Evolutionary conservation across 1,140 invertebrate genomes (phyloP).

Genomic region (Holotrichia oblita): DNA sequence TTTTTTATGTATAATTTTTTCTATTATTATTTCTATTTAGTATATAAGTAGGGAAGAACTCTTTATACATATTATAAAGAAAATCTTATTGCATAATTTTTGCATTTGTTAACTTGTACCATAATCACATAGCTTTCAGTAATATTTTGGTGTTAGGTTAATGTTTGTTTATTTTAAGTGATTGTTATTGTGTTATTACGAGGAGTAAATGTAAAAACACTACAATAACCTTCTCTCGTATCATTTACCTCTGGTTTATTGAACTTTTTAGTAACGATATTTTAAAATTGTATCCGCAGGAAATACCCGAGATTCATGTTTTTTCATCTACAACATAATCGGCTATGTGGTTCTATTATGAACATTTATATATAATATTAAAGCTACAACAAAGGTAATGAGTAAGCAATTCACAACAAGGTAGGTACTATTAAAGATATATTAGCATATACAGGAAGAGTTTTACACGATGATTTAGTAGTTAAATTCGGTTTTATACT

Average conservation of each 20-base stretch:
- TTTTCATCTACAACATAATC: not conserved
- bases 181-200: slow-evolving; percentile 36
- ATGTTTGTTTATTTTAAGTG: slow-evolving; percentile 37
- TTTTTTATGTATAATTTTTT: slow-evolving; percentile 31
- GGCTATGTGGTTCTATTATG: too few species aligned
- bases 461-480: too few species aligned
- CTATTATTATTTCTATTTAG: slow-evolving; percentile 3
- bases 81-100: slow-evolving; percentile 35
- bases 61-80: slow-evolving; percentile 28
- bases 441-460: too few species aligned
- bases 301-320: slow-evolving; percentile 20
- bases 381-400: too few species aligned
- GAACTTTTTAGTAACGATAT: not conserved
- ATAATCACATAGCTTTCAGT: slow-evolving; percentile 35
- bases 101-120: slow-evolving; percentile 36
- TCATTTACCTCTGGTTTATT: not conserved
- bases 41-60: slow-evolving; percentile 31
- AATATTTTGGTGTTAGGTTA: slow-evolving; percentile 32
- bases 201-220: slow-evolving; percentile 34
- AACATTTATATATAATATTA: too few species aligned
- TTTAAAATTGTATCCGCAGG: not conserved
- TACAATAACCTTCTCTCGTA: slow-evolving; percentile 7
- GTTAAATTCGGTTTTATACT: too few species aligned
- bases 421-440: too few species aligned
- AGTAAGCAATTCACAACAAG: too few species aligned